Evolutionary conservation across 2,888 invertebrate species (phyloP).

Genomic region (Andrena haemorrhoa): DNA sequence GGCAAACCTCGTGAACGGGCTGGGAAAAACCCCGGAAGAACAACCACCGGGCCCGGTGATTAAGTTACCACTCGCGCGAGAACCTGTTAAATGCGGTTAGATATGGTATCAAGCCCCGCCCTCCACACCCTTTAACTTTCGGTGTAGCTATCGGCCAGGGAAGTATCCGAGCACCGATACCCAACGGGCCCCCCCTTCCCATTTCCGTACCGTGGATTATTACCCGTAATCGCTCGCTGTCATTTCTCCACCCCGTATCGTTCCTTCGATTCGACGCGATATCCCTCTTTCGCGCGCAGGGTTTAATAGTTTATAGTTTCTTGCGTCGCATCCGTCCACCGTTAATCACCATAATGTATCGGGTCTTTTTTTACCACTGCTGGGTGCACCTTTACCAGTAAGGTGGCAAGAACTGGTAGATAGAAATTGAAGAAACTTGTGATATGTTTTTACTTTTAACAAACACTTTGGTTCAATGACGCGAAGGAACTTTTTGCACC

Average conservation of each 20-base stretch:
- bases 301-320: too few relatives aligned
- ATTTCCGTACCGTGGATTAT: constrained; percentile 2
- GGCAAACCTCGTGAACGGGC: constrained; percentile 58
- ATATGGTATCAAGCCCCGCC: constrained; percentile 50
- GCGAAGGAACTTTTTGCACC: too few relatives aligned
- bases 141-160: constrained; percentile 5
- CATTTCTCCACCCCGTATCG: background rate
- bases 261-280: background rate
- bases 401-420: too few relatives aligned
- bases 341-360: too few relatives aligned
- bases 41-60: constrained; percentile 64
- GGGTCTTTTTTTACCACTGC: too few relatives aligned
- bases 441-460: too few relatives aligned
- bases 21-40: constrained; percentile 59
- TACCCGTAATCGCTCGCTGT: background rate
- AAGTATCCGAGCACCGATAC: constrained; percentile 16
- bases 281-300: too few relatives aligned
- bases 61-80: constrained; percentile 61
- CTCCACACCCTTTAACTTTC: constrained; percentile 20
- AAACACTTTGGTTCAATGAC: too few relatives aligned
- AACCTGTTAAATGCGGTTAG: constrained; percentile 62
- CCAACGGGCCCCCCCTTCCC: background rate
- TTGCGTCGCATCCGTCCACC: too few relatives aligned
- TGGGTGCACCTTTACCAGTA: too few relatives aligned
- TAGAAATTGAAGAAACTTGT: background rate